Percentiles rank a stretch among this genome's conserved stretches.
These are phyloP conservation scores for Microcaecilia unicolor DNA, from an alignment of 2,797 vertebrate genomes.

Conservation along the genomic window DNA sequence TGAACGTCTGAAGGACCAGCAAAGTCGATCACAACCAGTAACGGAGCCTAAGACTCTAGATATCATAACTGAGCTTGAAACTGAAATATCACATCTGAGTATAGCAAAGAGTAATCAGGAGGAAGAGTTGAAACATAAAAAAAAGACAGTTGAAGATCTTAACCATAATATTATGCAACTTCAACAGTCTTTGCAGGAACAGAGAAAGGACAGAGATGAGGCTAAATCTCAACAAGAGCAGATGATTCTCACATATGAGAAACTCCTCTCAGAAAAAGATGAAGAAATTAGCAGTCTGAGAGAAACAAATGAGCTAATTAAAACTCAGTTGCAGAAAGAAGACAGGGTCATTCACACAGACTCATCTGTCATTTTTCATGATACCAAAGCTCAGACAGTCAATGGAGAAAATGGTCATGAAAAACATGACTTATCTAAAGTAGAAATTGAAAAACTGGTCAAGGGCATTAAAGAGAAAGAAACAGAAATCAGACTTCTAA, in stretches of 20 bases:
- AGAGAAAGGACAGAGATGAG: slow-evolving; percentile 76
- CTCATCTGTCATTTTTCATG: slow-evolving; percentile 74
- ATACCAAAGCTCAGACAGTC: slow-evolving; percentile 77
- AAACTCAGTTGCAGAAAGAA: slow-evolving; percentile 51
- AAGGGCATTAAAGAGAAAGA: slow-evolving; percentile 93
- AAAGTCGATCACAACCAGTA: slow-evolving; percentile 59
- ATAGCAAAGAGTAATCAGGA: slow-evolving; percentile 59
- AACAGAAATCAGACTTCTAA: slow-evolving; percentile 83
- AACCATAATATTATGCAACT: slow-evolving; percentile 60
- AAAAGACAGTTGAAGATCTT: slow-evolving; percentile 70
- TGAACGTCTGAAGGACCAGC: slow-evolving; percentile 81
- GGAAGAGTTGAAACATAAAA: slow-evolving; percentile 66
- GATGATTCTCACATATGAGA: slow-evolving; percentile 68
- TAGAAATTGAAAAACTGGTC: slow-evolving; percentile 80
- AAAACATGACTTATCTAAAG: slow-evolving; percentile 94
- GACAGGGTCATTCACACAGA: slow-evolving; percentile 49
- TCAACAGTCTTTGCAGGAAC: slow-evolving; percentile 71
- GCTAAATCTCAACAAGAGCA: slow-evolving; percentile 73
- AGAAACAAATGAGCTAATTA: slow-evolving; percentile 63
- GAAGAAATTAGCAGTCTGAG: slow-evolving; percentile 76
- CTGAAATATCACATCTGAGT: slow-evolving; percentile 79
- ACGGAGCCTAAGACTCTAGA: slow-evolving; percentile 79
- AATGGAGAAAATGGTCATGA: slow-evolving; percentile 84
- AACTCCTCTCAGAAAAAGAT: slow-evolving; percentile 73
- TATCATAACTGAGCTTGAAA: slow-evolving; percentile 83